A percentile compares a stretch with the other conserved stretches of the same genome.
These are phyloP conservation scores for Tyto alba DNA, from an alignment of 2,113 vertebrate genomes.

Conservation along the genomic window DNA sequence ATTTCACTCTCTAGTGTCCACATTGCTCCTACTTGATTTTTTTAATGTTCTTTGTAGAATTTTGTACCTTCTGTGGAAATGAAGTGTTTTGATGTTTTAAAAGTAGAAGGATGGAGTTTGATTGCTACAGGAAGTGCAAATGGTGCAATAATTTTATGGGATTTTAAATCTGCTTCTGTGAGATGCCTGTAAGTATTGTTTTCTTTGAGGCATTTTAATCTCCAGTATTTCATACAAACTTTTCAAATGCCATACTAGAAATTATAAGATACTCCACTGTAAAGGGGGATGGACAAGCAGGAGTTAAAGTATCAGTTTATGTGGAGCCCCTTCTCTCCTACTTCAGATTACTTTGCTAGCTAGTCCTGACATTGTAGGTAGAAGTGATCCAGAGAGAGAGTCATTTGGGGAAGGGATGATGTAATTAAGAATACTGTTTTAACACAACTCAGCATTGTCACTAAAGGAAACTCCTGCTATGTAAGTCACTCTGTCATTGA, in stretches of 20 bases:
- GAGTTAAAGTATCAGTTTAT: neutral
- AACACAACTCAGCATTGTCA: neutral
- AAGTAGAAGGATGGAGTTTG: conserved; percentile 51
- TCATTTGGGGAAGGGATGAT: neutral
- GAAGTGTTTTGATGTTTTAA: conserved; percentile 66
- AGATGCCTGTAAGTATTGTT: conserved; percentile 69
- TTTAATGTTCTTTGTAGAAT: conserved; percentile 40
- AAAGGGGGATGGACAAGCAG: neutral
- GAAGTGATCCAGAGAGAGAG: neutral
- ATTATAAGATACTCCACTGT: neutral
- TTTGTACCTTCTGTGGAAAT: neutral
- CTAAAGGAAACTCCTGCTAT: neutral
- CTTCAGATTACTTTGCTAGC: neutral
- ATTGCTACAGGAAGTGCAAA: conserved; percentile 66
- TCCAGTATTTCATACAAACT: neutral
- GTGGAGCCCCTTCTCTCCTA: rapidly evolving
- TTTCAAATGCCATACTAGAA: neutral
- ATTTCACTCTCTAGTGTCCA: neutral
- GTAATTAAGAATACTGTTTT: neutral
- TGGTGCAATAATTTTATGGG: conserved; percentile 69
- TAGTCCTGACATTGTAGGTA: neutral
- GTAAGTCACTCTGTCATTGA: neutral
- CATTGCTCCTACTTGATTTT: neutral
- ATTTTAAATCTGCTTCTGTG: conserved; percentile 58
- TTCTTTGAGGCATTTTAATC: neutral